Conservation (phyloP, 2,888 invertebrate species). For the Scotopteryx bipunctaria region DNA sequence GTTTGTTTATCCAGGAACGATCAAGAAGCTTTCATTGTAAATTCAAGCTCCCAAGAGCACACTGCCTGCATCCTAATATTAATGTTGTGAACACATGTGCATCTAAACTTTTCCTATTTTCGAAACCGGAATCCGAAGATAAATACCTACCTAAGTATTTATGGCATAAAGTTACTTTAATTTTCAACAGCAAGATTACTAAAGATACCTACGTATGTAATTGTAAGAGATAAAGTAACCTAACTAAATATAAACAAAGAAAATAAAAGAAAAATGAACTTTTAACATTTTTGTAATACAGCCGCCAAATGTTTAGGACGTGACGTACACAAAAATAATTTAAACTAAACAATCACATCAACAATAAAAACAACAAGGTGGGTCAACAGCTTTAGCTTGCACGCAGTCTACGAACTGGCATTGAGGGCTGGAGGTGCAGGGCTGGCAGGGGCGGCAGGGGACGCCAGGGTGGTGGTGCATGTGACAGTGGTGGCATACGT, state of each 20-base stretch:
- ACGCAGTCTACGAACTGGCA: constrained; percentile 51
- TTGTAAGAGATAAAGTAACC: no score
- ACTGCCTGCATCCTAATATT: constrained; percentile 13
- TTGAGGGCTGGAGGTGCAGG: constrained; percentile 38
- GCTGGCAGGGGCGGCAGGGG: constrained; percentile 32
- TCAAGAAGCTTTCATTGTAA: constrained; percentile 13
- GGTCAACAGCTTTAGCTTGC: constrained; percentile 37
- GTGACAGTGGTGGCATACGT: constrained; percentile 32
- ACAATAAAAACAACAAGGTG: constrained; percentile 50
- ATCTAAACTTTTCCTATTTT: constrained; percentile 13
- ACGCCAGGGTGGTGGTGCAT: constrained; percentile 5
- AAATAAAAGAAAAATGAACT: constrained; percentile 32
- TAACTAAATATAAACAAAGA: background rate
- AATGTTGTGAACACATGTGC: constrained; percentile 19
- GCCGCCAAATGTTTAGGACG: constrained; percentile 56
- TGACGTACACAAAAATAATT: constrained; percentile 37
- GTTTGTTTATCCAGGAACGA: constrained; percentile 15
- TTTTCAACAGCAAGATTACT: background rate
- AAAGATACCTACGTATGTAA: no score
- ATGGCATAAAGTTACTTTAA: background rate
- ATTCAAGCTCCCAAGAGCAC: constrained; percentile 9
- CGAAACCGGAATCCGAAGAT: background rate
- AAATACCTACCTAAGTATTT: background rate
- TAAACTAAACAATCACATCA: constrained; percentile 31
- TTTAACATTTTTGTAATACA: constrained; percentile 48